Conservation (phyloP, 1,140 invertebrate species). For the Coelopa frigida region DNA sequence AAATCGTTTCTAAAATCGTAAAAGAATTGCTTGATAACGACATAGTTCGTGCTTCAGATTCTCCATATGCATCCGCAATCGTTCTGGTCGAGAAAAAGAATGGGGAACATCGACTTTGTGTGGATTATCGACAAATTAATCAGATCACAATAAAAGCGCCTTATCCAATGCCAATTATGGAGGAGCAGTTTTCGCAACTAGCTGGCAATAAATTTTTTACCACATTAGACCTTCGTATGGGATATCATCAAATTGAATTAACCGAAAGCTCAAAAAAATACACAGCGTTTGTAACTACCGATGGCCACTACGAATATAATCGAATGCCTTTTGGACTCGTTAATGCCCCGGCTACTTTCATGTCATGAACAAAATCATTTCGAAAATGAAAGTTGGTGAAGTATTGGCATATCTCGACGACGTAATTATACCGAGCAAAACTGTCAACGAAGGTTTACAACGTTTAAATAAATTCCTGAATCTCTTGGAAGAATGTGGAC, state of each 20-base stretch:
- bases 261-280: conserved; percentile 35
- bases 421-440: conserved; percentile 18
- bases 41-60: conserved; percentile 1
- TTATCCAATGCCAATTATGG: conserved; percentile 47
- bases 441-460: conserved; percentile 17
- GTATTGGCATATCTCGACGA: conserved; percentile 26
- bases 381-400: conserved; percentile 9
- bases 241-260: conserved; percentile 50
- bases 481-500: conserved; percentile 20
- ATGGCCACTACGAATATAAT: conserved; percentile 20
- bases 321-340: conserved; percentile 41
- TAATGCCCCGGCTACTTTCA: conserved; percentile 36
- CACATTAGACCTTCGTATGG: conserved; percentile 42
- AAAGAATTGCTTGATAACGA: background rate
- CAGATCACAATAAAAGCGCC: conserved; percentile 18
- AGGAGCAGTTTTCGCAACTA: conserved; percentile 37
- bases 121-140: conserved; percentile 28
- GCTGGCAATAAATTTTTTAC: conserved; percentile 33
- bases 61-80: conserved; percentile 17
- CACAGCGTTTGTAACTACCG: conserved; percentile 45
- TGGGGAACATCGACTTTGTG: conserved; percentile 15
- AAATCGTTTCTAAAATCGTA: background rate
- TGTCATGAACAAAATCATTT: background rate
- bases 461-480: conserved; percentile 21
- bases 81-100: conserved; percentile 17